A percentile compares a stretch with the other conserved stretches of the same genome.
Evolutionary conservation across 2,113 vertebrate species (phyloP).

Genomic region (Globicephala melas): DNA sequence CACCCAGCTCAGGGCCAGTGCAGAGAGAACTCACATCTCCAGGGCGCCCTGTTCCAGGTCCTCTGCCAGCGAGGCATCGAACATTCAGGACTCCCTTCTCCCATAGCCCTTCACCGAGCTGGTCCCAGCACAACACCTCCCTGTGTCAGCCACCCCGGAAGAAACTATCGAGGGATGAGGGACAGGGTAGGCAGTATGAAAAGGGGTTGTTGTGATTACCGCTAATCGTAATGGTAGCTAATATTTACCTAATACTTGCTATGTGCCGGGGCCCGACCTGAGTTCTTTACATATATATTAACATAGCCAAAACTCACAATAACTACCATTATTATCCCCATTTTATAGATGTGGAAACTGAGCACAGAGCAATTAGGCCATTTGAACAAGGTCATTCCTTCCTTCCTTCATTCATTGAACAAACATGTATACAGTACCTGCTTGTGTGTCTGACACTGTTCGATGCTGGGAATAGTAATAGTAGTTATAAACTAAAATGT

Average conservation of each 20-base stretch:
- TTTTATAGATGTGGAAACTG: not conserved
- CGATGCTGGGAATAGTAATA: not conserved
- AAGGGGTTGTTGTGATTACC: not conserved
- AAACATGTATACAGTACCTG: not conserved
- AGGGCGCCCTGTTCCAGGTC: not conserved
- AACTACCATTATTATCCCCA: not conserved
- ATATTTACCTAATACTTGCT: not conserved
- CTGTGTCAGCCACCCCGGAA: accelerated
- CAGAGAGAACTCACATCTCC: not conserved
- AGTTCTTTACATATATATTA: not conserved
- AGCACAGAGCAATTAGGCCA: not conserved
- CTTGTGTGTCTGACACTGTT: not conserved
- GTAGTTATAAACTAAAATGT: not conserved
- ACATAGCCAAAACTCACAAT: not conserved
- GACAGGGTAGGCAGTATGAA: not conserved
- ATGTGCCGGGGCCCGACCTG: not conserved
- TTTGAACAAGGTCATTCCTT: not conserved
- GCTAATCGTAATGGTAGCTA: not conserved
- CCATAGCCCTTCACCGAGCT: not conserved
- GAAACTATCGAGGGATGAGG: not conserved
- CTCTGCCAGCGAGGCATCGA: not conserved
- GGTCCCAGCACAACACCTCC: not conserved
- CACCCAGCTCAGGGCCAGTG: not conserved
- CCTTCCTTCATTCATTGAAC: not conserved
- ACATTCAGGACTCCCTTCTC: not conserved